Conservation (phyloP, 37 sponge, comb jelly and placozoan species). For the Hormiphora californensis region DNA sequence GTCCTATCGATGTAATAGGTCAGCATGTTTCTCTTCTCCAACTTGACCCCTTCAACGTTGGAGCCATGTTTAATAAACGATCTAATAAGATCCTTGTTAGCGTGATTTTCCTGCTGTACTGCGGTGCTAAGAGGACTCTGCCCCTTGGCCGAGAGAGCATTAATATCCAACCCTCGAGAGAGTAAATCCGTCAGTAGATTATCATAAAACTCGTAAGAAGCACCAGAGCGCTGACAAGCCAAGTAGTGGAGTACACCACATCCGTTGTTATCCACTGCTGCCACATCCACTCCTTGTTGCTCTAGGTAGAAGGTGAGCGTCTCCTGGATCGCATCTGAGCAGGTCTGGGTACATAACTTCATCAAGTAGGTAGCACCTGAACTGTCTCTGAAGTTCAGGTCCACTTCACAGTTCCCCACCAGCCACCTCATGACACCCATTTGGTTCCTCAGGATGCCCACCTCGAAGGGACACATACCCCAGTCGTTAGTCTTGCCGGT, state of each 20-base stretch:
- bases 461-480: conserved; percentile 32
- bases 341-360: not conserved
- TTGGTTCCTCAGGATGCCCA: conserved; percentile 16
- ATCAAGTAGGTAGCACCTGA: conserved; percentile 13
- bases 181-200: not conserved
- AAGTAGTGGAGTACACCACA: conserved; percentile 22
- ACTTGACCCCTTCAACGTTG: too few relatives aligned
- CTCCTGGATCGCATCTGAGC: not conserved
- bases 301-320: not conserved
- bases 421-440: conserved; percentile 32
- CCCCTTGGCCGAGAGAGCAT: not conserved
- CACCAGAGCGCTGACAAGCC: not conserved
- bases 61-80: too few relatives aligned
- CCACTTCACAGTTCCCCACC: not conserved
- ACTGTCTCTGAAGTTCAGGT: conserved; percentile 20
- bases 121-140: not conserved
- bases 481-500: not conserved
- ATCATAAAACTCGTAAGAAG: not conserved
- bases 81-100: too few relatives aligned
- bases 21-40: too few relatives aligned
- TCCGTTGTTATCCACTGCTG: conserved; percentile 45
- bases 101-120: too few relatives aligned
- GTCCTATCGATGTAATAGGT: too few relatives aligned
- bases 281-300: not conserved
- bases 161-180: conserved; percentile 3